Percentiles rank a stretch among this genome's conserved stretches.
Conservation (phyloP, 2,888 invertebrate genomes). For the Drosophila paracracens region DNA sequence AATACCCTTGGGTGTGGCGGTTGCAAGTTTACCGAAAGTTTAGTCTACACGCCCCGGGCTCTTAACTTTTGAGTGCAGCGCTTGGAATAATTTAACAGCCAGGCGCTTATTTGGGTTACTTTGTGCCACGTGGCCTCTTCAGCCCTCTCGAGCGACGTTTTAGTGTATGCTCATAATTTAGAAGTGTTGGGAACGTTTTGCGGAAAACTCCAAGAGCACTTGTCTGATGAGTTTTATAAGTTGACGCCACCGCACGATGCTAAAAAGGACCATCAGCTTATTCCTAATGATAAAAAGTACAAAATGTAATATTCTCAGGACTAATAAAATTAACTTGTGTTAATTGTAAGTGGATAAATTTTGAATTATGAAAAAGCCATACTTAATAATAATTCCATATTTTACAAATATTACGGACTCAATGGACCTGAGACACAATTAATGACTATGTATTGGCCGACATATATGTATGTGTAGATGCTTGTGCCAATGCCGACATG, state of each 20-base stretch:
- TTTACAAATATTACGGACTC: not conserved
- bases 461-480: not conserved
- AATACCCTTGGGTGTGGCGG: constrained; percentile 16
- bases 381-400: not conserved
- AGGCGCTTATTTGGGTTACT: constrained; percentile 37
- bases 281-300: not conserved
- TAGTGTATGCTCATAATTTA: constrained; percentile 63
- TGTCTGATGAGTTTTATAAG: constrained; percentile 69
- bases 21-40: constrained; percentile 50
- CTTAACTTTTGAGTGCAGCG: constrained; percentile 56
- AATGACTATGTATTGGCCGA: not conserved
- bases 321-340: constrained; percentile 22
- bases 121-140: constrained; percentile 38
- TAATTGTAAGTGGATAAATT: constrained; percentile 2
- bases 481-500: not conserved
- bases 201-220: constrained; percentile 61
- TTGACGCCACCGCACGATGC: constrained; percentile 13
- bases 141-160: constrained; percentile 43
- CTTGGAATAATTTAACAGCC: constrained; percentile 65
- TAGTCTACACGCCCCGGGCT: constrained; percentile 27
- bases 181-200: constrained; percentile 67
- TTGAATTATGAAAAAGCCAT: not conserved
- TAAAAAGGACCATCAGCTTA: constrained; percentile 1
- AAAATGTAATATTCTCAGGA: constrained; percentile 21
- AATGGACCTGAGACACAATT: not conserved